These are phyloP conservation scores for Drosophila cardini DNA, from an alignment of 1,140 invertebrate species.

Conservation along the genomic window DNA sequence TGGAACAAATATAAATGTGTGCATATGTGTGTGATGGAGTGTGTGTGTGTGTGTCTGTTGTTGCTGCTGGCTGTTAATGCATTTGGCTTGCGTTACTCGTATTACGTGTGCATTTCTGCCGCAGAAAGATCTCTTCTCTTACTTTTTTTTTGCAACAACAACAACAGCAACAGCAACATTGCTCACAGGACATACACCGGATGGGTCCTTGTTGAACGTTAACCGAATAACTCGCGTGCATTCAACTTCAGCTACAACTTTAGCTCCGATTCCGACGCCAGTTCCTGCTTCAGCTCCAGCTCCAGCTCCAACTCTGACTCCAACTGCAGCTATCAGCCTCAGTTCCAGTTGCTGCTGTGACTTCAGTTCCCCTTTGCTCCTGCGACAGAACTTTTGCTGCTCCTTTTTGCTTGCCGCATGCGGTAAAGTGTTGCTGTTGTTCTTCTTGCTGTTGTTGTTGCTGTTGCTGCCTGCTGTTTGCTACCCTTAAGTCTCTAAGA, in stretches of 20 bases:
- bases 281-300: slow-evolving; percentile 50
- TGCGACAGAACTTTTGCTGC: slow-evolving; percentile 38
- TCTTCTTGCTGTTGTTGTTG: not conserved
- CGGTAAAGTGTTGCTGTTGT: slow-evolving; percentile 41
- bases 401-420: slow-evolving; percentile 46
- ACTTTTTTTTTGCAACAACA: slow-evolving; percentile 4
- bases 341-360: not conserved
- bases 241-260: slow-evolving; percentile 64
- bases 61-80: slow-evolving; percentile 72
- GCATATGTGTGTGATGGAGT: slow-evolving; percentile 37
- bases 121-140: slow-evolving; percentile 48
- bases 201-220: slow-evolving; percentile 55
- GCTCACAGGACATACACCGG: slow-evolving; percentile 44
- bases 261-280: slow-evolving; percentile 50
- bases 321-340: slow-evolving; percentile 10
- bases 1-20: slow-evolving; percentile 71
- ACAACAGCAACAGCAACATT: slow-evolving; percentile 6
- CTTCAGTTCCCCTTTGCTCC: not conserved
- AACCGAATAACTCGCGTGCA: slow-evolving; percentile 52
- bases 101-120: slow-evolving; percentile 80
- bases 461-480: slow-evolving; percentile 22
- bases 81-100: slow-evolving; percentile 79
- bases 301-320: not conserved
- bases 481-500: slow-evolving; percentile 1
- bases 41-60: slow-evolving; percentile 36